These are phyloP conservation scores for Cottoperca gobio DNA, from an alignment of 2,797 vertebrate genomes.

Conservation along the genomic window DNA sequence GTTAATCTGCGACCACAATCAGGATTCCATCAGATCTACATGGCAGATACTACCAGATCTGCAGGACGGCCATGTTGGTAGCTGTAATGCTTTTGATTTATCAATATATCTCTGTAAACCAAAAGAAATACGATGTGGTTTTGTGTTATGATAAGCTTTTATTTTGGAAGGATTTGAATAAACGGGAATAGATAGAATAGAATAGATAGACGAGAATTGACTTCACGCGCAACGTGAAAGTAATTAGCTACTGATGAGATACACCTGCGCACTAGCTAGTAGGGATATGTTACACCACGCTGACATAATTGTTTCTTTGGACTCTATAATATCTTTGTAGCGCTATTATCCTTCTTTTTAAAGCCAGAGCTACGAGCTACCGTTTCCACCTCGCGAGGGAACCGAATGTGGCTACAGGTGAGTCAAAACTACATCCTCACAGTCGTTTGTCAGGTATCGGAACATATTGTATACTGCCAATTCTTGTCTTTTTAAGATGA, in stretches of 20 bases:
- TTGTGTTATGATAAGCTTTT: constrained; percentile 22
- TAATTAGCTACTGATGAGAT: constrained; percentile 26
- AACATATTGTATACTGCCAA: background rate
- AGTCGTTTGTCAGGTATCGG: background rate
- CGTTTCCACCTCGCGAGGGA: background rate
- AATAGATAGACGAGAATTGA: background rate
- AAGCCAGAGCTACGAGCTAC: too few species aligned
- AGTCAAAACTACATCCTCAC: background rate
- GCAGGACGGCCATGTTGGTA: constrained; percentile 10
- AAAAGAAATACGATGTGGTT: background rate
- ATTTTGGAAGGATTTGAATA: constrained; percentile 24
- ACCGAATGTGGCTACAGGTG: background rate
- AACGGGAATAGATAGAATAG: background rate
- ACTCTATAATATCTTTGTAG: background rate
- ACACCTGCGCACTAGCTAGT: constrained; percentile 4
- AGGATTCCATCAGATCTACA: constrained; percentile 41
- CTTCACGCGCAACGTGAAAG: background rate
- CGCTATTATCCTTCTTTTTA: background rate
- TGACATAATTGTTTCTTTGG: background rate
- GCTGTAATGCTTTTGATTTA: background rate
- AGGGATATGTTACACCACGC: too few species aligned
- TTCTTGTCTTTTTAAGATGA: background rate
- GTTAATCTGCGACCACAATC: constrained; percentile 64
- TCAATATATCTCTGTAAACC: background rate
- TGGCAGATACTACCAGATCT: constrained; percentile 12